phyloP scores from a whole-genome alignment of 1,140 invertebrate genomes.

The Nautilus pompilius region DNA sequence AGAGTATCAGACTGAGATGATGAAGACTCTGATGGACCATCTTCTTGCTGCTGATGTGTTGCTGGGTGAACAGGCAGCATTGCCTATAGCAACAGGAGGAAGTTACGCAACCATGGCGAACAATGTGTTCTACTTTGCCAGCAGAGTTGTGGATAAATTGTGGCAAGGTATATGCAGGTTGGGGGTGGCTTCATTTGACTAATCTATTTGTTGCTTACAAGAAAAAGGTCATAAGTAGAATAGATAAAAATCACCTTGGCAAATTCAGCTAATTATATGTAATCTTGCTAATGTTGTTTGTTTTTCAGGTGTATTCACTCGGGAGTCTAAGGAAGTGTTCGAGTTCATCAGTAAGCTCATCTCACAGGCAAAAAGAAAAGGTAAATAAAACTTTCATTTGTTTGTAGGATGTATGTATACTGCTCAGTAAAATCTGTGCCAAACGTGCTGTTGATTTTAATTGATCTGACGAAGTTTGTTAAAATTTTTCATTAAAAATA shows the following conservation, averaged over 20 bases:
- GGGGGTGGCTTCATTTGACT: neutral
- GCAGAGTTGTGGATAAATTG: constrained; percentile 91
- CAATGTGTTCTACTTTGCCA: constrained; percentile 90
- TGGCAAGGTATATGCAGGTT: constrained; percentile 82
- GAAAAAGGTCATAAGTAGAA: neutral
- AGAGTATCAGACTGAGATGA: constrained; percentile 88
- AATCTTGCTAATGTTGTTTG: constrained; percentile 6
- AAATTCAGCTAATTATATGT: neutral
- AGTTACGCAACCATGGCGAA: constrained; percentile 51
- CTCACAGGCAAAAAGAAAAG: constrained; percentile 57
- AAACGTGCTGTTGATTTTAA: too few species aligned
- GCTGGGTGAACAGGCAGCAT: constrained; percentile 76
- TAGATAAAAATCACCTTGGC: neutral
- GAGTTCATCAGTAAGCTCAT: constrained; percentile 93
- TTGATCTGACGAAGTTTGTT: too few species aligned
- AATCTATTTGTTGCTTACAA: neutral
- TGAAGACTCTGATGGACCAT: constrained; percentile 91
- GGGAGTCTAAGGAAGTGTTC: constrained; percentile 92
- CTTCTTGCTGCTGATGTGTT: constrained; percentile 84
- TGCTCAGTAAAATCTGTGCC: too few species aligned
- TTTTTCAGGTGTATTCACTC: constrained; percentile 52
- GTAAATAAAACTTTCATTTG: constrained; percentile 28
- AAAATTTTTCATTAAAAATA: too few species aligned
- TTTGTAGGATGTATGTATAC: too few species aligned
- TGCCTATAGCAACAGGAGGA: constrained; percentile 57